Evolutionary conservation across 2,797 vertebrate genomes (phyloP).

Genomic region (Labroides dimidiatus): DNA sequence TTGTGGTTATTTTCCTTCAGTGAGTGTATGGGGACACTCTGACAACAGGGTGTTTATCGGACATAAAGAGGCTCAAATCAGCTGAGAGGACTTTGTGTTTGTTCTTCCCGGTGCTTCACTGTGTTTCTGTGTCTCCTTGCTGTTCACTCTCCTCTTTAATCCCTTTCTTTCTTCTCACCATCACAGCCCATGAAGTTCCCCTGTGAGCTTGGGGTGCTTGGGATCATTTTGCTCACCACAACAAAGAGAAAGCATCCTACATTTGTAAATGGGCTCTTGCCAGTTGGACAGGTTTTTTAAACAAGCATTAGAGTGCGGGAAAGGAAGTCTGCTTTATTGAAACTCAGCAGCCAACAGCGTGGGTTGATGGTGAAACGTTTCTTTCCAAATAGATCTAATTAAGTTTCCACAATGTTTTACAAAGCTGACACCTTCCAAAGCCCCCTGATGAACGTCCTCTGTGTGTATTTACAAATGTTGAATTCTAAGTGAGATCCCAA

Average conservation of each 20-base stretch:
- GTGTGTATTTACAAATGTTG: constrained; percentile 29
- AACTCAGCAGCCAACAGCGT: constrained; percentile 30
- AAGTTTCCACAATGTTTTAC: constrained; percentile 32
- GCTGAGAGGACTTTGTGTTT: constrained; percentile 65
- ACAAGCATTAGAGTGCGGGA: constrained; percentile 51
- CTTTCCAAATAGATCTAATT: constrained; percentile 52
- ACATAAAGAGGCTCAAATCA: constrained; percentile 65
- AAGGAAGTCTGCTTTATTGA: constrained; percentile 45
- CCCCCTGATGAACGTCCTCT: constrained; percentile 23
- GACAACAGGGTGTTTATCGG: constrained; percentile 61
- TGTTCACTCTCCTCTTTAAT: constrained; percentile 62
- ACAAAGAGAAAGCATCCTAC: constrained; percentile 72
- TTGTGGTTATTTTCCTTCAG: constrained; percentile 40
- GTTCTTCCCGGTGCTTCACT: constrained; percentile 49
- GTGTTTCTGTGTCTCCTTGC: constrained; percentile 39
- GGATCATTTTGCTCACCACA: constrained; percentile 68
- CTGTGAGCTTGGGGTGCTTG: constrained; percentile 43
- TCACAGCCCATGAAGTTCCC: constrained; percentile 60
- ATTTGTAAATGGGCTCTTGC: constrained; percentile 69
- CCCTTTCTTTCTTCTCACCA: constrained; percentile 53
- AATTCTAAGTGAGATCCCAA: constrained; percentile 26
- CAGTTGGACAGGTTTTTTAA: constrained; percentile 71
- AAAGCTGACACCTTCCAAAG: constrained; percentile 32
- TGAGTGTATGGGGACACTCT: constrained; percentile 49
- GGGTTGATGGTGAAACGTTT: constrained; percentile 25